Evolutionary conservation across 2,888 invertebrate species (phyloP), one percentile per base, ranked within the genome.

Genomic region (Cosmorhoe ocellata): DNA sequence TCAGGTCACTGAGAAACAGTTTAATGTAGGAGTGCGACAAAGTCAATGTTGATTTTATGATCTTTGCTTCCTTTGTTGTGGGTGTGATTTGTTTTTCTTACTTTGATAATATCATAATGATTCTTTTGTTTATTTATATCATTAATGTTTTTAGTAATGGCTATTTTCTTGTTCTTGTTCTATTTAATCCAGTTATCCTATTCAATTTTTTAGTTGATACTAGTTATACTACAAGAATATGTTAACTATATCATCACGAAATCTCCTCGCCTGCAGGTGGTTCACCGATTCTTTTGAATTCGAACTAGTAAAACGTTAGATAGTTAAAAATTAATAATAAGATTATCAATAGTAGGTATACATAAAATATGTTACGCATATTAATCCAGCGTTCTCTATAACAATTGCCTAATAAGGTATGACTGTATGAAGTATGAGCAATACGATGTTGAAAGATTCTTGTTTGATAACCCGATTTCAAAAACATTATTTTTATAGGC

Each of bases 11-110:
- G 42, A 36, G 43, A 44, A 48, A 49, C 50, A 51, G 57, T 67
- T 63, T 66, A 63, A 66, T 63, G 64, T 28, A 36, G 34, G 27
- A 34, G 18, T 10, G 36, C 7, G 3, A 24, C 54, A 51, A 48
- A 51, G 41, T 49, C 53, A 58, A 37, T 51, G 45, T 38, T 48
- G 39, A 38, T 24, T 13, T 39, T 28, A 14, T 31, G 26, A 32
- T 38, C n/a, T 38, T 10, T 32, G 38, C 14, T 39, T 27, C 11
- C 26, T 41, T 22, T 32, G 12, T 41, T 28, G 26, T 13, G 32
- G 32, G 13, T 7, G 26, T 42, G 13, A 33, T 42, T 33, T 33
- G 24, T 26, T 26, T 24, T 24, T 6, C 32, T 12, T 24, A n/a
- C 27, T 28, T 24, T n/a, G 27, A 7, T 7, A 7, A 24, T 24